Percentiles rank a stretch among this genome's conserved stretches.
These are phyloP conservation scores for Carposina sasakii DNA, from an alignment of 1,140 invertebrate species.

Conservation along the genomic window DNA sequence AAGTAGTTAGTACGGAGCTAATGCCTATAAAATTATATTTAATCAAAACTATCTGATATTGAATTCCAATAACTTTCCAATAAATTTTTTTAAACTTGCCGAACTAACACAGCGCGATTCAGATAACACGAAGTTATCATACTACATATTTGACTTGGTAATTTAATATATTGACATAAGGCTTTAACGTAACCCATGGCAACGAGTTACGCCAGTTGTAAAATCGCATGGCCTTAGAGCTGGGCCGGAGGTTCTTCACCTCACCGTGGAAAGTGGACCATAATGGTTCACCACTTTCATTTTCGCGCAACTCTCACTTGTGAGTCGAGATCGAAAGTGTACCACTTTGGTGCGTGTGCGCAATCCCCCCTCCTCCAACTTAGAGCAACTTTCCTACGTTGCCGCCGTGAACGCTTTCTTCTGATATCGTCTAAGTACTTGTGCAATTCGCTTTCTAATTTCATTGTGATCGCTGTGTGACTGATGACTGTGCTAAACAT, in stretches of 20 bases:
- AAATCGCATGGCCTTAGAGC: constrained; percentile 27
- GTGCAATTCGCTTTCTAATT: constrained; percentile 68
- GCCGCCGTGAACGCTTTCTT: constrained; percentile 54
- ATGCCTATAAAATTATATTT: too few relatives aligned
- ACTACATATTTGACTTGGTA: too few relatives aligned
- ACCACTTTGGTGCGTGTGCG: constrained; percentile 67
- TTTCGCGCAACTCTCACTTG: constrained; percentile 69
- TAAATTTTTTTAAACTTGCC: too few relatives aligned
- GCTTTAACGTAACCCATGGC: background rate
- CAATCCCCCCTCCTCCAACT: constrained; percentile 35
- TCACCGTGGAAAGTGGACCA: constrained; percentile 64
- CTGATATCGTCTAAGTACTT: constrained; percentile 47
- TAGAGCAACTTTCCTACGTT: constrained; percentile 58
- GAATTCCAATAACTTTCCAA: too few relatives aligned
- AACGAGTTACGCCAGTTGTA: background rate
- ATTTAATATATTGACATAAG: too few relatives aligned
- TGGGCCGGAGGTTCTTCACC: constrained; percentile 53
- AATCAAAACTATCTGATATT: too few relatives aligned
- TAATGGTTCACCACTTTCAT: constrained; percentile 69
- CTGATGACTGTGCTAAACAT: constrained; percentile 42
- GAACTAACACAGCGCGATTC: too few relatives aligned
- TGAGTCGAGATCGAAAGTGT: constrained; percentile 69
- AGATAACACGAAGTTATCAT: too few relatives aligned
- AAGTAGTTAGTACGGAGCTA: too few relatives aligned
- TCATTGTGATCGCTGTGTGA: constrained; percentile 59